Evolutionary conservation across 2,797 vertebrate genomes (phyloP), one percentile per base, ranked within the genome.

Genomic region (Leptodactylus fallax): DNA sequence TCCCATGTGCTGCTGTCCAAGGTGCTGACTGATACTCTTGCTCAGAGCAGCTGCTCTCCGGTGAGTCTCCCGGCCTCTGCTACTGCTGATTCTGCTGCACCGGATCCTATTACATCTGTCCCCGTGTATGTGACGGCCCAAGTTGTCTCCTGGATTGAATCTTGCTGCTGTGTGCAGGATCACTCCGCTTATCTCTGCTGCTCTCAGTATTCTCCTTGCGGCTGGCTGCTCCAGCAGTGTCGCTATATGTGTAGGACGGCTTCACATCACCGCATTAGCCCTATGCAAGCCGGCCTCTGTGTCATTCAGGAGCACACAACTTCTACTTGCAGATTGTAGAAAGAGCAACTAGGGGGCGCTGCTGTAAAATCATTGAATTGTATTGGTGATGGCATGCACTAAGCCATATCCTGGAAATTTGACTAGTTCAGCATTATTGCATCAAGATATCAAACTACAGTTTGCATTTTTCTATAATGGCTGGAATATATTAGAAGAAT

Each of bases 331-430:
- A 72, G 16, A 11, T 6, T 9, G 4, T 7, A 27, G 45, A 79
- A 61, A 86, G 89, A 86, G 84, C 91, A 85, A 92, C 88, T 91
- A 86, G 90, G 82, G 90, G 90, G 92, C 92, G 88, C 91, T 91
- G 90, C 85, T 47, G 82, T 58, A 14, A n/a, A 72, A 21, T 83
- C 67, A 21, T 21, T 36, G 67, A 6, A 14, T 13, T 23, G 21
- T 11, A n/a, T 14, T 45, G 81, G 36, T 36, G 36, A 36, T 36
- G 36, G 65, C 65, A 83, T 58, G 65, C 65, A 23, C 45, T 58
- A 16, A 58, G 12, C 76, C 25, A 17, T 79, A 25, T 19, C 53
- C 55, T 25, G 16, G 0, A 10, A 53, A 56, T 79, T 13, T 2
- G 53, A 79, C 60, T 36, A 45, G 13, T 61, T 72, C 65, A 71